Evolutionary conservation across 1,140 invertebrate species (phyloP).

Genomic region (Drosophila orena): DNA sequence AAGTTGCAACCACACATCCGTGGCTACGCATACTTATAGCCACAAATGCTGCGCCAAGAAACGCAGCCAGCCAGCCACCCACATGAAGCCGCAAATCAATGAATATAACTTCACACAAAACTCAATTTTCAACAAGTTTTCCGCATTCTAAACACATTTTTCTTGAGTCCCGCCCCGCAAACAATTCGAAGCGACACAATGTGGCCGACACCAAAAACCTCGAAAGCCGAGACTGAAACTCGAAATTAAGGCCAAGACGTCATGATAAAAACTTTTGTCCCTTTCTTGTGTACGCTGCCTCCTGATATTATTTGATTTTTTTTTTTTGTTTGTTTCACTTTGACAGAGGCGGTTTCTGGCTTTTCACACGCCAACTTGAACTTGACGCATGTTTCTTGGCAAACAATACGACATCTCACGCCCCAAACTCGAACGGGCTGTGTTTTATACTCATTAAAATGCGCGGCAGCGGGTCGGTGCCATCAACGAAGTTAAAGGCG

Average conservation of each 20-base stretch:
- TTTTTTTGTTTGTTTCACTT: conserved; percentile 13
- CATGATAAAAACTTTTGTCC: conserved; percentile 74
- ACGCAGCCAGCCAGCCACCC: conserved; percentile 16
- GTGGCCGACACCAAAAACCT: conserved; percentile 51
- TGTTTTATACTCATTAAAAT: conserved; percentile 74
- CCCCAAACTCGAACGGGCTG: conserved; percentile 20
- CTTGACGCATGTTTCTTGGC: conserved; percentile 82
- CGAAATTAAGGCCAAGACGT: conserved; percentile 75
- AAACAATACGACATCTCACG: conserved; percentile 63
- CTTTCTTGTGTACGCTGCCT: conserved; percentile 17
- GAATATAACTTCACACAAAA: conserved; percentile 71
- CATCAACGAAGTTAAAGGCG: conserved; percentile 66
- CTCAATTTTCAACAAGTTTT: conserved; percentile 79
- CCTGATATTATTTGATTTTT: conserved; percentile 15
- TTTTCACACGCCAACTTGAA: conserved; percentile 62
- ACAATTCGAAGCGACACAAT: conserved; percentile 43
- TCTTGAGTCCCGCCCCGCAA: conserved; percentile 34
- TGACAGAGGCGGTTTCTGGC: conserved; percentile 41
- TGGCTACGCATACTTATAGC: background rate
- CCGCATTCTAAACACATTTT: conserved; percentile 77
- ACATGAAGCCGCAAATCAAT: conserved; percentile 61
- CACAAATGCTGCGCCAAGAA: conserved; percentile 6
- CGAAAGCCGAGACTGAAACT: conserved; percentile 29
- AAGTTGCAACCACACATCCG: background rate
- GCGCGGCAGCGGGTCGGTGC: conserved; percentile 72